phyloP scores from a whole-genome alignment of 2,113 vertebrate genomes.

The Psammodynastes pulverulentus region DNA sequence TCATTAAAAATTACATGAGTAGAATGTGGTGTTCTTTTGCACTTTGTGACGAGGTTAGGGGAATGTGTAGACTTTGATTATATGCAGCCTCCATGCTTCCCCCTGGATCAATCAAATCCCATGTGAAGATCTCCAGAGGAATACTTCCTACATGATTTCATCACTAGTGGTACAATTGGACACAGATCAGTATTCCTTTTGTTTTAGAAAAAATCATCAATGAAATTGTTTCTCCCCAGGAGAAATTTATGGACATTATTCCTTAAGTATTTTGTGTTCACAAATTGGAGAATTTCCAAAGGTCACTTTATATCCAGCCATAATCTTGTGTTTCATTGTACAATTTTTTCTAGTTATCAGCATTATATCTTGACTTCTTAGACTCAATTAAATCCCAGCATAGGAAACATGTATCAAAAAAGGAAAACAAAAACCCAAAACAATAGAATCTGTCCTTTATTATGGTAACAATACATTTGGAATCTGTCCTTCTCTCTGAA shows the following conservation, averaged over 20 bases:
- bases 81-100: background rate
- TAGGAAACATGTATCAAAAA: background rate
- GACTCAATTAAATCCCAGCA: background rate
- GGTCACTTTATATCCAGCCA: background rate
- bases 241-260: background rate
- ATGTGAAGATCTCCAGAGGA: background rate
- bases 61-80: background rate
- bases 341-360: background rate
- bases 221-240: background rate
- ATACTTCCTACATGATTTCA: background rate
- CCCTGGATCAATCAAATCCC: background rate
- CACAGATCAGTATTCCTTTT: background rate
- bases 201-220: background rate
- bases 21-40: background rate
- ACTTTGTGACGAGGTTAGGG: background rate
- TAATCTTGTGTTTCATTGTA: background rate
- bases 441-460: rapidly evolving
- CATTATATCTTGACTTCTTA: background rate
- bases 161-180: background rate
- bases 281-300: background rate
- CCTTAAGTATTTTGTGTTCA: background rate
- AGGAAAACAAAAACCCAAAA: background rate
- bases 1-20: background rate
- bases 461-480: rapidly evolving
- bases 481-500: background rate